Evolutionary conservation across 2,113 vertebrate species (phyloP), one percentile per base, ranked within the genome.

Genomic region (Semnopithecus entellus): DNA sequence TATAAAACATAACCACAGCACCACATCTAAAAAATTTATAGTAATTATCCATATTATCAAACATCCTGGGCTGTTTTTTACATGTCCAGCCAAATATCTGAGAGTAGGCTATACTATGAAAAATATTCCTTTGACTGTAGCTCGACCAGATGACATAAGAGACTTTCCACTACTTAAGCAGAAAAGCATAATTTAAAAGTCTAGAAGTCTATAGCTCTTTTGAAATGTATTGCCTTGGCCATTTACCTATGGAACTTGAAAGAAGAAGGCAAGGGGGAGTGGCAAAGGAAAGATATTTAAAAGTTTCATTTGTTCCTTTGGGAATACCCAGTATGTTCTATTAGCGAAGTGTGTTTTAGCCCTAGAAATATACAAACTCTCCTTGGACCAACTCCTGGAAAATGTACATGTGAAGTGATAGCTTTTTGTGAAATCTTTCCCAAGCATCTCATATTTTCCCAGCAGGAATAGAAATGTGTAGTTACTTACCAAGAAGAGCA

Each of bases 361-460:
- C 40, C 86, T 95, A 48, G 82, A 97, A 95, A 97, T 92, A 72
- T 30, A 86, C 79, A 97, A 66, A 43, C 5, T 48, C 68, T 98
- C 89, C 82, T 97, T 98, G 97, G 98, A 98, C 96, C 27, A 0
- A 76, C 61, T 97, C 95, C 98, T 98, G 97, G 96, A 98, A 98
- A 98, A 81, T 97, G 96, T 94, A 97, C 4, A 2, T 90, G 90
- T 97, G 96, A 98, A 98, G 76, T 94, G 96, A 98, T 94, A 52
- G 93, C 20, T 96, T 92, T 94, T 96, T 87, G 87, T 93, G 66
- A 96, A 92, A 0, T 0, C 0, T 0, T 89, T 98, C 95, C 93
- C 84, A 92, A 95, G 95, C 91, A 97, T 93, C 95, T 97, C 87
- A 88, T 98, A 86, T 97, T 98, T 98, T 97, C 97, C 95, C 96